phyloP scores from a whole-genome alignment of 1,140 invertebrate species.

The Drosophila paulistorum region DNA sequence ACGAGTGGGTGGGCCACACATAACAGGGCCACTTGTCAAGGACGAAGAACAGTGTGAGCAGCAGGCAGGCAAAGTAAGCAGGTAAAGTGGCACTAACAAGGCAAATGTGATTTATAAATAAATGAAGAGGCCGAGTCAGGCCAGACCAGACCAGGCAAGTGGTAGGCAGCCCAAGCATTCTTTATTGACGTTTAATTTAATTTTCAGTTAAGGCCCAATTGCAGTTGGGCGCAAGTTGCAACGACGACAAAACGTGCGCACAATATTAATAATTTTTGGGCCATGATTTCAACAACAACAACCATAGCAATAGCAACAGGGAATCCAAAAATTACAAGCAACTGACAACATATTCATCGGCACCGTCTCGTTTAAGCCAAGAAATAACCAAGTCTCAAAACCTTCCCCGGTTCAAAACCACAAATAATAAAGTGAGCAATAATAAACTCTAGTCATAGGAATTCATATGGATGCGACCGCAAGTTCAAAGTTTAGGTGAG shows the following conservation, averaged over 20 bases:
- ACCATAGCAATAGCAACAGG: conserved; percentile 28
- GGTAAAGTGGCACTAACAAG: conserved; percentile 45
- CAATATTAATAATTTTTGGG: conserved; percentile 60
- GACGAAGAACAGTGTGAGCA: conserved; percentile 33
- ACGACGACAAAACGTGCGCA: conserved; percentile 53
- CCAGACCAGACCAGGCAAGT: conserved; percentile 24
- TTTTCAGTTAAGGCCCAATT: conserved; percentile 33
- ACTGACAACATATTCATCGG: conserved; percentile 6
- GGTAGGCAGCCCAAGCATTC: conserved; percentile 22
- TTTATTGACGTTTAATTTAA: conserved; percentile 37
- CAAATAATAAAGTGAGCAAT: conserved; percentile 52
- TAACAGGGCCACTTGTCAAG: conserved; percentile 56
- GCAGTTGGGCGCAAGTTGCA: conserved; percentile 18
- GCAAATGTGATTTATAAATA: conserved; percentile 47
- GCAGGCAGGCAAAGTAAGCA: conserved; percentile 31
- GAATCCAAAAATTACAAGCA: conserved; percentile 11
- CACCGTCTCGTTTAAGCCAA: neutral
- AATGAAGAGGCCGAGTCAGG: conserved; percentile 33
- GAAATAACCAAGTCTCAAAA: conserved; percentile 20
- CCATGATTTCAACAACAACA: conserved; percentile 53
- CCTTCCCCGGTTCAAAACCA: neutral
- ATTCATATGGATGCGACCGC: conserved; percentile 74
- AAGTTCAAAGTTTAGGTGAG: conserved; percentile 72
- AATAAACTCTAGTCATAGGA: conserved; percentile 61
- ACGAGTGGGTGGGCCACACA: conserved; percentile 45